phyloP scores from a whole-genome alignment of 2,888 invertebrate species.

The Stenolophus ochropezus region DNA sequence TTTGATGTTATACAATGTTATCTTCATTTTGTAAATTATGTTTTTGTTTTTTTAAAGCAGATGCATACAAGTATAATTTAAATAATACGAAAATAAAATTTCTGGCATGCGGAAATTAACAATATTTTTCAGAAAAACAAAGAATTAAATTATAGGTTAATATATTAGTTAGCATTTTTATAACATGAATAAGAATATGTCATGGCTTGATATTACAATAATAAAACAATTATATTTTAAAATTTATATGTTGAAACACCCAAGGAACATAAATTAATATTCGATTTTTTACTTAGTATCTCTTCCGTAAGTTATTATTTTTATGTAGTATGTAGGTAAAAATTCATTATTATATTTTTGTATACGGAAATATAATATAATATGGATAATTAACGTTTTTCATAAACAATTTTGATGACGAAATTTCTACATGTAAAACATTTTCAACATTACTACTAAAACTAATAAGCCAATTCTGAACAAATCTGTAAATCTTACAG shows the following conservation, averaged over 20 bases:
- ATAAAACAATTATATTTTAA: background rate
- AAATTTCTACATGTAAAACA: too few species aligned
- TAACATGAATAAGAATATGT: background rate
- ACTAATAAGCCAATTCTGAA: too few species aligned
- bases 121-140: background rate
- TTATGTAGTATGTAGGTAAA: too few species aligned
- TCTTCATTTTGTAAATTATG: conserved; percentile 5
- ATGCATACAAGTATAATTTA: background rate
- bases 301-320: too few species aligned
- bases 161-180: background rate
- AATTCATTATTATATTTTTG: too few species aligned
- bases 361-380: too few species aligned
- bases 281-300: too few species aligned
- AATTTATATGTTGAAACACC: background rate
- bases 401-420: too few species aligned
- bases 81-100: conserved; percentile 7
- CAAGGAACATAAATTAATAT: background rate
- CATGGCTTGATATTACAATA: background rate
- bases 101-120: background rate
- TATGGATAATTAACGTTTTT: too few species aligned
- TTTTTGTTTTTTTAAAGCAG: background rate
- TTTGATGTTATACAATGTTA: conserved; percentile 4
- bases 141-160: background rate
- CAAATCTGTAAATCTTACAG: too few species aligned
- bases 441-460: too few species aligned